These are phyloP conservation scores for Fringilla coelebs DNA, from an alignment of 2,797 vertebrate species.

Conservation along the genomic window DNA sequence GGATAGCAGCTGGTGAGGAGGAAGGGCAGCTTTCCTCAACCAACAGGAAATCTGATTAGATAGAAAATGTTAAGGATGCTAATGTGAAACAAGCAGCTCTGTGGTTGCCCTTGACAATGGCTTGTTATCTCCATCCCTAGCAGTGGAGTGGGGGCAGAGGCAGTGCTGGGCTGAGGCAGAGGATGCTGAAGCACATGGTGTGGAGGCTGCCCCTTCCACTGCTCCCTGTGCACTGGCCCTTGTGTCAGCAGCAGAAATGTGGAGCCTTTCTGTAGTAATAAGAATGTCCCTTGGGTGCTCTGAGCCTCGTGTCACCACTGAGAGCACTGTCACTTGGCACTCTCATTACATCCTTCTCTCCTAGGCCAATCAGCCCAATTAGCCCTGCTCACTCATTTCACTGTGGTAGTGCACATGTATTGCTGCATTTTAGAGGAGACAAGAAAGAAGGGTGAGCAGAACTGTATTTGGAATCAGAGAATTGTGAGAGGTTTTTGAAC, in stretches of 20 bases:
- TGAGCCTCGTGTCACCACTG: not conserved
- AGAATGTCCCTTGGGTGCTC: not conserved
- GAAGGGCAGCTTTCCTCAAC: constrained; percentile 5
- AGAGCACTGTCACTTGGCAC: not conserved
- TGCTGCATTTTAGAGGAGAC: not conserved
- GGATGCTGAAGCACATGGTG: not conserved
- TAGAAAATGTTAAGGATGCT: not conserved
- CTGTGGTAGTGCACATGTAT: not conserved
- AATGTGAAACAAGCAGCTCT: not conserved
- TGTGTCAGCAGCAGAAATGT: not conserved
- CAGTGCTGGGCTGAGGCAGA: not conserved
- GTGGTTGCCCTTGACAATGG: constrained; percentile 5
- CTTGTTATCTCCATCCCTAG: not conserved
- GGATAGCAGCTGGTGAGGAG: constrained; percentile 23
- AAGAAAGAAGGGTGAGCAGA: constrained; percentile 6
- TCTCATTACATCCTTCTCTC: not conserved
- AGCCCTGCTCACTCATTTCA: not conserved
- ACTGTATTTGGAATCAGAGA: not conserved
- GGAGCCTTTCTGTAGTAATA: not conserved
- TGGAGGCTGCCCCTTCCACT: not conserved
- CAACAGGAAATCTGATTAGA: constrained; percentile 29
- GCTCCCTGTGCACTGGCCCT: accelerated
- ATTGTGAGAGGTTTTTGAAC: not conserved
- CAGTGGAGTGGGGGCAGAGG: not conserved
- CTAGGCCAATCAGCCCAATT: not conserved